Evolutionary conservation across 2,113 vertebrate genomes (phyloP).

Genomic region (Ictidomys tridecemlineatus): DNA sequence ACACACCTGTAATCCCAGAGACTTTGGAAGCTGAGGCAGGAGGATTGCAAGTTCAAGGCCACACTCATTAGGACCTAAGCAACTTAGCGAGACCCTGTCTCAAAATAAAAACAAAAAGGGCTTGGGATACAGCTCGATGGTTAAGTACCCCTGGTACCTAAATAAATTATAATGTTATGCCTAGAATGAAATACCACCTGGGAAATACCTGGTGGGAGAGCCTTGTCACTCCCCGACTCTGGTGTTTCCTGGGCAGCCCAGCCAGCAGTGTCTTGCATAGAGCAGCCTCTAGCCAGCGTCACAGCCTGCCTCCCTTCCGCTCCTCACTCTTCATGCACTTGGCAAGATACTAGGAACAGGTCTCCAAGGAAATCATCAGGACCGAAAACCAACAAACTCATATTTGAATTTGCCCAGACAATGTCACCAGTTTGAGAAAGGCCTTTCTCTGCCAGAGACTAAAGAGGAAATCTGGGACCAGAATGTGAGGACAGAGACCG

Average conservation of each 20-base stretch:
- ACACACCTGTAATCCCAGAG: no score
- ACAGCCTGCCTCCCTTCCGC: not conserved
- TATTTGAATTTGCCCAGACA: slow-evolving; percentile 61
- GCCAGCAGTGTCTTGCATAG: not conserved
- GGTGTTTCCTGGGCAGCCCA: not conserved
- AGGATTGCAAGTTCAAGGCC: not conserved
- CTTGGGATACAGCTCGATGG: not conserved
- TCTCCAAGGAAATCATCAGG: slow-evolving; percentile 47
- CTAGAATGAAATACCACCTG: not conserved
- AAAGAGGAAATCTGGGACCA: slow-evolving; percentile 34
- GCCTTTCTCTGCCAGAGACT: slow-evolving; percentile 31
- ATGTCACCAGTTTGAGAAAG: slow-evolving; percentile 45
- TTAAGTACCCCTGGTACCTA: not conserved
- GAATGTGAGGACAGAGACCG: not conserved
- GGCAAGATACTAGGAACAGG: slow-evolving; percentile 17
- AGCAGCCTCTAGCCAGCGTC: not conserved
- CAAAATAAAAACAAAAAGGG: not conserved
- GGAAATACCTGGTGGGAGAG: not conserved
- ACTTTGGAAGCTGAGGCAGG: not conserved
- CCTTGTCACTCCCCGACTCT: no score
- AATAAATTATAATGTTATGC: not conserved
- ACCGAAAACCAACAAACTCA: slow-evolving; percentile 48
- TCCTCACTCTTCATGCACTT: not conserved
- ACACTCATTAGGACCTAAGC: not conserved
- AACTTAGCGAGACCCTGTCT: not conserved